Conservation (phyloP, 2,888 invertebrate genomes). For the Leptinotarsa tumamoca region DNA sequence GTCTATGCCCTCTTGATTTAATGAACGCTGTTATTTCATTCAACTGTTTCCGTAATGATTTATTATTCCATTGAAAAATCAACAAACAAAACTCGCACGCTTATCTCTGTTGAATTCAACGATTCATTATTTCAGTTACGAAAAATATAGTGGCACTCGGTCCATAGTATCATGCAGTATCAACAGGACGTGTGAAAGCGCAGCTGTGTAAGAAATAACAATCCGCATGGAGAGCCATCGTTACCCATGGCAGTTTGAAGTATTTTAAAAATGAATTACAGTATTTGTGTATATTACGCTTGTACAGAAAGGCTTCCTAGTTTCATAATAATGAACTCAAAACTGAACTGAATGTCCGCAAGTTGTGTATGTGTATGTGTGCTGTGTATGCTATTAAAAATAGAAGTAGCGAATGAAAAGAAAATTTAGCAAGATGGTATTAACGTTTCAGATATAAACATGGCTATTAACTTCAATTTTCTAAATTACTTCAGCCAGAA, state of each 20-base stretch:
- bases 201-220: constrained; percentile 59
- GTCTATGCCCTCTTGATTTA: constrained; percentile 15
- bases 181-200: constrained; percentile 63
- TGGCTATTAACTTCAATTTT: too few relatives aligned
- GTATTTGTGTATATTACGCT: constrained; percentile 43
- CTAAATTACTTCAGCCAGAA: too few relatives aligned
- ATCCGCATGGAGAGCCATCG: constrained; percentile 41
- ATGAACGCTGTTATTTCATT: constrained; percentile 24
- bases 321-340: too few relatives aligned
- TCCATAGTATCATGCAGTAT: constrained; percentile 55
- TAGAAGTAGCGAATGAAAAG: too few relatives aligned
- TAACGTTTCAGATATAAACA: too few relatives aligned
- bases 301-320: constrained; percentile 26
- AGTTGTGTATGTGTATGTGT: too few relatives aligned
- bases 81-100: constrained; percentile 34
- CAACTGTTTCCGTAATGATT: constrained; percentile 30
- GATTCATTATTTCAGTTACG: constrained; percentile 37
- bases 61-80: constrained; percentile 40
- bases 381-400: too few relatives aligned
- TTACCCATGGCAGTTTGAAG: neutral
- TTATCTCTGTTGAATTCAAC: constrained; percentile 37
- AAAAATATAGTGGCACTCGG: constrained; percentile 43
- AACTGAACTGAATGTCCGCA: too few relatives aligned
- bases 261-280: constrained; percentile 39
- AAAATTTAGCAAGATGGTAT: too few relatives aligned